phyloP scores from a whole-genome alignment of 2,888 invertebrate species.

The Helicoverpa assulta region DNA sequence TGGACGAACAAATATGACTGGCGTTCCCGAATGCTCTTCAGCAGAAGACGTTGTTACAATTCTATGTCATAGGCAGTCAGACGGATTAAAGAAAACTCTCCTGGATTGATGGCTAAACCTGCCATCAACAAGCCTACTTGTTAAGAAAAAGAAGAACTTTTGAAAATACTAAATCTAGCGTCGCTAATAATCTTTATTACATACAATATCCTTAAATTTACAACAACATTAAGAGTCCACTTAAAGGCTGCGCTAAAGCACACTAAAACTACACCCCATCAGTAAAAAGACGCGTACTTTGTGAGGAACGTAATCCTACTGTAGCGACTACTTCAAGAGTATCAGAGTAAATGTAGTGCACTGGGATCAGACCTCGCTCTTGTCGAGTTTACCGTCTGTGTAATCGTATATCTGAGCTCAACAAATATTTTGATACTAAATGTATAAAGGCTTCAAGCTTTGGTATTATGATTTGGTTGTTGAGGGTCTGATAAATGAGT shows the following conservation, averaged over 20 bases:
- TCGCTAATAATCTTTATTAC: too few species aligned
- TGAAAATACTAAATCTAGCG: too few species aligned
- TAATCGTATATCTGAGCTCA: conserved; percentile 50
- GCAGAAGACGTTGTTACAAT: too few species aligned
- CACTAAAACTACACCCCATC: conserved; percentile 34
- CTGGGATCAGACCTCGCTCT: conserved; percentile 49
- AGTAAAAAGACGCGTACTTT: conserved; percentile 28
- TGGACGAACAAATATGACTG: too few species aligned
- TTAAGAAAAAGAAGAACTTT: too few species aligned
- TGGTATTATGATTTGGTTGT: conserved; percentile 1
- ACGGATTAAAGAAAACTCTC: too few species aligned
- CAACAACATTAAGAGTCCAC: neutral
- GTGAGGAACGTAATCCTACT: conserved; percentile 52
- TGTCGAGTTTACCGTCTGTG: conserved; percentile 59
- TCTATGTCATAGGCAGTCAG: too few species aligned
- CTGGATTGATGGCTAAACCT: too few species aligned
- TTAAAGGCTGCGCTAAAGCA: neutral
- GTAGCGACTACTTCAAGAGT: conserved; percentile 55
- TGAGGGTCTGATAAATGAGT: neutral
- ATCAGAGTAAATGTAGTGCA: conserved; percentile 61
- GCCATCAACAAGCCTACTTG: too few species aligned
- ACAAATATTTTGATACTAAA: conserved; percentile 55
- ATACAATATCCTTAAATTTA: too few species aligned
- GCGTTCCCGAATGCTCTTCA: too few species aligned
- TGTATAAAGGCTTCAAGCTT: conserved; percentile 21